Percentiles rank a stretch among this genome's conserved stretches.
These are phyloP conservation scores for Volucella inanis DNA, from an alignment of 2,888 invertebrate species.

Conservation along the genomic window DNA sequence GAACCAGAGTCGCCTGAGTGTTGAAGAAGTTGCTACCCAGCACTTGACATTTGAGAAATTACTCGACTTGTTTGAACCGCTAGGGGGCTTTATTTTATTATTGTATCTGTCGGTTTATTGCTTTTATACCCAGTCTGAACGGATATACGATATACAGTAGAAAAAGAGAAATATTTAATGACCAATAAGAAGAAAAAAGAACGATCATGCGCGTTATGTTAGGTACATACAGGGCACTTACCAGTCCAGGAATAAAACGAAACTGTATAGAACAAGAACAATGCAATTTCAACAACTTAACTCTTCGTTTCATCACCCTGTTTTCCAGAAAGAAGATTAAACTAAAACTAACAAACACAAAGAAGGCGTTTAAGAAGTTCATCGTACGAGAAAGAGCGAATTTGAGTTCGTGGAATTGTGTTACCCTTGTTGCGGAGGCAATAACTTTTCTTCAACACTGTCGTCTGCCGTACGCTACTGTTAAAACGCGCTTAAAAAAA, in stretches of 20 bases:
- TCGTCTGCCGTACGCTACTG: conserved; percentile 24
- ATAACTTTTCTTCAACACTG: conserved; percentile 23
- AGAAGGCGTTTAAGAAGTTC: conserved; percentile 52
- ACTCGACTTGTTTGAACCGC: neutral
- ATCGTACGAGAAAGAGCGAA: conserved; percentile 63
- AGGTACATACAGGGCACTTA: conserved; percentile 36
- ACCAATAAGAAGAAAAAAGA: conserved; percentile 34
- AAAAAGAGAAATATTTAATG: conserved; percentile 44
- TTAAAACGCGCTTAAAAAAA: conserved; percentile 42
- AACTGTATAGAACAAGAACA: conserved; percentile 48
- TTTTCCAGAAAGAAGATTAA: conserved; percentile 5
- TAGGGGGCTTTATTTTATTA: neutral
- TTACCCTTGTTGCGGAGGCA: conserved; percentile 30
- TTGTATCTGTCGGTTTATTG: conserved; percentile 23
- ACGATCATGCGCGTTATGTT: conserved; percentile 51
- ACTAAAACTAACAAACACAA: conserved; percentile 1
- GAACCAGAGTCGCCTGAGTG: conserved; percentile 6
- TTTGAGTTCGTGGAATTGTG: conserved; percentile 52
- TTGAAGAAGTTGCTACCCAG: conserved; percentile 44
- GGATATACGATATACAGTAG: neutral
- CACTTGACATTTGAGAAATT: neutral
- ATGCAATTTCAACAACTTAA: conserved; percentile 54
- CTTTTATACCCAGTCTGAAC: conserved; percentile 20
- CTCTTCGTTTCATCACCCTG: conserved; percentile 5
- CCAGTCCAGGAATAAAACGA: conserved; percentile 51